phyloP scores from a whole-genome alignment of 2,888 invertebrate genomes.

The Cosmia trapezina region DNA sequence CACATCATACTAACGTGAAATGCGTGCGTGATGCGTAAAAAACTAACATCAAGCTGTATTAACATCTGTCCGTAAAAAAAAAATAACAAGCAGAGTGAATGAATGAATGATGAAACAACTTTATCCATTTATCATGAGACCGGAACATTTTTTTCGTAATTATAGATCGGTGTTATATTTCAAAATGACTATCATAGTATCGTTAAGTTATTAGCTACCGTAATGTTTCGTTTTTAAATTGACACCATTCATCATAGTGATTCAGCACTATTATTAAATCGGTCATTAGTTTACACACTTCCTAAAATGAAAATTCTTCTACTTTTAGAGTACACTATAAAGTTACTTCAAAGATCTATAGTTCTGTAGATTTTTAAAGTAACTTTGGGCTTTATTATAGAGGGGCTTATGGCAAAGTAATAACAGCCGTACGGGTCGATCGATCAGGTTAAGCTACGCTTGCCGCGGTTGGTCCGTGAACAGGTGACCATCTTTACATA shows the following conservation, averaged over 20 bases:
- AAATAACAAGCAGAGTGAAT: slow-evolving; percentile 40
- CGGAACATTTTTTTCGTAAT: slow-evolving; percentile 55
- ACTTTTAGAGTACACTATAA: neutral
- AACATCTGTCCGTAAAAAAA: slow-evolving; percentile 57
- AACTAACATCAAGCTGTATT: slow-evolving; percentile 33
- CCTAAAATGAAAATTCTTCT: neutral
- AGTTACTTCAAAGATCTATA: no score
- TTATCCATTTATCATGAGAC: slow-evolving; percentile 54
- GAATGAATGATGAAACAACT: slow-evolving; percentile 55
- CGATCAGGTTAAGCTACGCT: no score
- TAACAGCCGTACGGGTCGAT: no score
- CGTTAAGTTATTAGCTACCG: slow-evolving; percentile 59
- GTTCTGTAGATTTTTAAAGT: neutral
- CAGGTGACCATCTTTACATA: no score
- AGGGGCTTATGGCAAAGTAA: no score
- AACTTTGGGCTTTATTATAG: neutral
- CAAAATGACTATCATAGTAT: slow-evolving; percentile 55
- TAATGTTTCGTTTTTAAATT: slow-evolving; percentile 45
- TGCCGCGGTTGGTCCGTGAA: no score
- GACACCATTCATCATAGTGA: slow-evolving; percentile 36
- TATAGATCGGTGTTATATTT: slow-evolving; percentile 51
- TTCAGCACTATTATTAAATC: slow-evolving; percentile 24
- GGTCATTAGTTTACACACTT: slow-evolving; percentile 17
- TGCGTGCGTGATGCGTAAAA: slow-evolving; percentile 22
- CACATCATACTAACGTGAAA: slow-evolving; percentile 14